Conservation (phyloP, 2,113 vertebrate genomes). For the Chlorodrepanis virens region DNA sequence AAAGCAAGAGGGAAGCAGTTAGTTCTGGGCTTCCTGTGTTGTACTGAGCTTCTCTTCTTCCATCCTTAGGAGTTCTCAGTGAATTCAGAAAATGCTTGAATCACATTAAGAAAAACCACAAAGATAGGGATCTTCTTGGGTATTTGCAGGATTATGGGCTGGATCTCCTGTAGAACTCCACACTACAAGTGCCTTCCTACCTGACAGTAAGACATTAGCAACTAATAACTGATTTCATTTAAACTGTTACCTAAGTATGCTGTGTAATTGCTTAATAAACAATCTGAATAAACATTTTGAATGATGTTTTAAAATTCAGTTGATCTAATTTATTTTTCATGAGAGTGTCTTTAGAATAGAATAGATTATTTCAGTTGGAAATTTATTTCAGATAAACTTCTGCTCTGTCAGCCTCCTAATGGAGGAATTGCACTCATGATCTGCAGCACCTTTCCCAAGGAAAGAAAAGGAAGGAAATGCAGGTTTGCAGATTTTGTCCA, state of each 20-base stretch:
- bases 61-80: not conserved
- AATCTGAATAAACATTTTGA: not conserved
- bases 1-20: not conserved
- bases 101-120: not conserved
- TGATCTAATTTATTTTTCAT: not conserved
- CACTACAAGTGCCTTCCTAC: not conserved
- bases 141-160: not conserved
- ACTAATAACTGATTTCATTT: not conserved
- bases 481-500: not conserved
- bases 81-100: not conserved
- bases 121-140: not conserved
- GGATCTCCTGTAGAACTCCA: not conserved
- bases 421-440: not conserved
- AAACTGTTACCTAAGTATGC: not conserved
- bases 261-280: not conserved
- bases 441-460: not conserved
- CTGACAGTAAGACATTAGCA: not conserved
- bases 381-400: not conserved
- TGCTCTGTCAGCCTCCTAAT: not conserved
- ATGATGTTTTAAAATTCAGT: not conserved
- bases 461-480: constrained; percentile 25
- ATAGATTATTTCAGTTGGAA: not conserved
- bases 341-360: not conserved
- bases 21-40: not conserved
- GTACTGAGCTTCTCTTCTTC: not conserved